These are phyloP conservation scores for Eurypyga helias DNA, from an alignment of 2,113 vertebrate genomes.

Conservation along the genomic window DNA sequence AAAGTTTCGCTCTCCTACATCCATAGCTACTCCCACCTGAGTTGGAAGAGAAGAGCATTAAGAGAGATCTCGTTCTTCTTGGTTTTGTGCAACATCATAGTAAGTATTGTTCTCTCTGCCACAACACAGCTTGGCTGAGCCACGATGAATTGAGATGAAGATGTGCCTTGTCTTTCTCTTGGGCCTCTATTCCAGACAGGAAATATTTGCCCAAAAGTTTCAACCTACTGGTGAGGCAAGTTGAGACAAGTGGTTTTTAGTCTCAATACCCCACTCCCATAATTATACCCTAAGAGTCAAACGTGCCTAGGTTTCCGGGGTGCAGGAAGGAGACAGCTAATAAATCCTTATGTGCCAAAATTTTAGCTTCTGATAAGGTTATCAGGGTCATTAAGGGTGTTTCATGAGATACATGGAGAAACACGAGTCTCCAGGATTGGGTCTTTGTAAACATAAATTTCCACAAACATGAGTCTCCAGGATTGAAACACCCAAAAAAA, in stretches of 20 bases:
- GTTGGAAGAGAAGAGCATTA: constrained; percentile 78
- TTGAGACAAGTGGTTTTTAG: neutral
- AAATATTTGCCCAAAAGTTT: neutral
- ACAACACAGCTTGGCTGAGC: neutral
- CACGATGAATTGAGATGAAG: neutral
- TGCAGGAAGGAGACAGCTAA: neutral
- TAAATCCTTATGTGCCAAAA: neutral
- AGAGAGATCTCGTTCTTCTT: constrained; percentile 89
- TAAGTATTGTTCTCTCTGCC: constrained; percentile 62
- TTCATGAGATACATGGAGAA: neutral
- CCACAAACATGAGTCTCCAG: neutral
- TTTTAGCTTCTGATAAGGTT: neutral
- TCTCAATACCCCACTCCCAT: neutral
- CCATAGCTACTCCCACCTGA: constrained; percentile 62
- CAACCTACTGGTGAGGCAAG: neutral
- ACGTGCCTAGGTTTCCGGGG: neutral
- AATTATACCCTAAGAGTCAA: neutral
- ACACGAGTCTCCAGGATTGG: neutral
- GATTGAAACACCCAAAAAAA: neutral
- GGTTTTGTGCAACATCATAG: constrained; percentile 88
- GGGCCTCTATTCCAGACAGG: neutral
- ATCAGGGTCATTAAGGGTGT: neutral
- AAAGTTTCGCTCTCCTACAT: constrained; percentile 69
- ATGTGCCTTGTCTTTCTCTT: neutral
- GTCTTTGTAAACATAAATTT: neutral